A percentile compares a stretch with the other conserved stretches of the same genome.
These are phyloP conservation scores for Taurulus bubalis DNA, from an alignment of 2,113 vertebrate species.

Conservation along the genomic window DNA sequence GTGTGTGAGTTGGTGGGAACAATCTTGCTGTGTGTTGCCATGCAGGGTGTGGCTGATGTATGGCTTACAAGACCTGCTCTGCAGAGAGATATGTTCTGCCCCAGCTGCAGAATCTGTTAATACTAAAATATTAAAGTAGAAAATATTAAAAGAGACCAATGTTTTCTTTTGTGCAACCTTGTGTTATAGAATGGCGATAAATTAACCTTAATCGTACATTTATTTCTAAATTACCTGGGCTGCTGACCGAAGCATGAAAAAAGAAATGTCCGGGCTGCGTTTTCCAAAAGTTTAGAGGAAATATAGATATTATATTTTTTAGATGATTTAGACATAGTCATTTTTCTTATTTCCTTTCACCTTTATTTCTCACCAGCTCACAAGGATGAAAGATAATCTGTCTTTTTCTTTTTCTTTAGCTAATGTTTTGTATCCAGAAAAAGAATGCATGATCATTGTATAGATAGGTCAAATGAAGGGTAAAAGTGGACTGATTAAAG, in stretches of 20 bases:
- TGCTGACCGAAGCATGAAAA: background rate
- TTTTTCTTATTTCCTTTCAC: no score
- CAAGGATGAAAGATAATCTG: background rate
- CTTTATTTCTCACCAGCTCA: no score
- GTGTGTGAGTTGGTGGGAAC: slow-evolving; percentile 35
- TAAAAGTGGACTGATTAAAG: background rate
- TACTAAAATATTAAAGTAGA: background rate
- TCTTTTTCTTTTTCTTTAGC: background rate
- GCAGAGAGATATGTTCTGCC: slow-evolving; percentile 20
- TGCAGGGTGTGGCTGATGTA: slow-evolving; percentile 55
- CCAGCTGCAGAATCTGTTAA: slow-evolving; percentile 16
- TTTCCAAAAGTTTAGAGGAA: no score
- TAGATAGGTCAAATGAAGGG: background rate
- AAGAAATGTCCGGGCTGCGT: no score
- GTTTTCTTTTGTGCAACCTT: background rate
- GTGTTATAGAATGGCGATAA: background rate
- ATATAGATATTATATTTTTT: no score
- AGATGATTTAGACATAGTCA: no score
- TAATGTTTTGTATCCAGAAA: background rate
- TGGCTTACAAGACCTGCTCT: slow-evolving; percentile 57
- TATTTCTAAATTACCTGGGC: background rate
- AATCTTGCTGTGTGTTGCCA: slow-evolving; percentile 21
- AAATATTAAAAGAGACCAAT: background rate
- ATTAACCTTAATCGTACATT: background rate
- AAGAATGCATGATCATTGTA: background rate